Percentiles rank a stretch among this genome's conserved stretches.
Evolutionary conservation across 2,113 vertebrate species (phyloP).

Genomic region (Hydrolagus affinis): DNA sequence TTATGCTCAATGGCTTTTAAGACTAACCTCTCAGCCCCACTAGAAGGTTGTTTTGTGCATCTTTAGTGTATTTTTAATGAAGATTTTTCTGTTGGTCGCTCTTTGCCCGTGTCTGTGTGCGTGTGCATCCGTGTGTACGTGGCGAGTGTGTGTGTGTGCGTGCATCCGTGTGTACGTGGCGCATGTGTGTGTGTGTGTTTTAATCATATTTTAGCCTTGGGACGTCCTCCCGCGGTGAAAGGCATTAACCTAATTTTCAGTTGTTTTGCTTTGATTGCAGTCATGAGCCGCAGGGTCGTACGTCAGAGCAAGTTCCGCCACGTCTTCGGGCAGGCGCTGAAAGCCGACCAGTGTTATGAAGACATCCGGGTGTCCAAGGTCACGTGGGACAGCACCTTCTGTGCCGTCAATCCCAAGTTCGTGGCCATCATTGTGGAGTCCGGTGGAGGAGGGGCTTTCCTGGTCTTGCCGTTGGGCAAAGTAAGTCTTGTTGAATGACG

Average conservation of each 20-base stretch:
- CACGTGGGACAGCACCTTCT: conserved; percentile 97
- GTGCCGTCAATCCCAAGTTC: conserved; percentile 92
- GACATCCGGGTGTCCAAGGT: conserved; percentile 96
- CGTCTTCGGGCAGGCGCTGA: conserved; percentile 86
- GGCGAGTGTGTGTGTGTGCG: too few species aligned
- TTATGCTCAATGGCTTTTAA: background rate
- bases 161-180: too few species aligned
- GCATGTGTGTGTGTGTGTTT: too few species aligned
- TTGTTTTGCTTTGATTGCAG: conserved; percentile 35
- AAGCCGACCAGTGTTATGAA: conserved; percentile 86
- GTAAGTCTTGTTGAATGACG: conserved; percentile 51
- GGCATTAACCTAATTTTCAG: too few species aligned
- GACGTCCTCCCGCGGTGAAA: too few species aligned
- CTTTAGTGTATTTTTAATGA: too few species aligned
- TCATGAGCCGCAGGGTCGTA: conserved; percentile 93
- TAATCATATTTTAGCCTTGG: too few species aligned
- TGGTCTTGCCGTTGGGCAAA: conserved; percentile 82
- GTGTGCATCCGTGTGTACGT: too few species aligned
- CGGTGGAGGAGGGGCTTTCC: conserved; percentile 84
- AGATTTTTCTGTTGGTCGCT: too few species aligned
- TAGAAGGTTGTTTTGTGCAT: too few species aligned
- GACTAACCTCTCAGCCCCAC: background rate
- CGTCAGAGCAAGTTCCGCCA: conserved; percentile 97
- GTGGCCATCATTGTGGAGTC: conserved; percentile 90
- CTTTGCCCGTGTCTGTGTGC: too few species aligned